A percentile compares a stretch with the other conserved stretches of the same genome.
phyloP scores from a whole-genome alignment of 2,888 invertebrate species.

The Pandemis heparana region DNA sequence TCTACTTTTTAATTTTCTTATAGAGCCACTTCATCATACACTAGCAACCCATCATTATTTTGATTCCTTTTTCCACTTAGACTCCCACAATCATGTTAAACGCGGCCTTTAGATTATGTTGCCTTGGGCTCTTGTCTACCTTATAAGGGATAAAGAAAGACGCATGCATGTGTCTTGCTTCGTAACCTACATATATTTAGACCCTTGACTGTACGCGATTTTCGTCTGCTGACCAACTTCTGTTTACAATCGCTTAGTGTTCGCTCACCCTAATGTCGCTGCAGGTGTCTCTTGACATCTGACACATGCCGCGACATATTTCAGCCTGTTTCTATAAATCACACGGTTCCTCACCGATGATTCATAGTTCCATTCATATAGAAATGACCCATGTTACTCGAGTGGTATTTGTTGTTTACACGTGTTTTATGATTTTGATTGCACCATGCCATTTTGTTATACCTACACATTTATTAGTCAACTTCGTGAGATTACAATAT shows the following conservation, averaged over 20 bases:
- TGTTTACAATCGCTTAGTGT: not conserved
- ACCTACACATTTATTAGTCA: not conserved
- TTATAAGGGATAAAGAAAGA: no score
- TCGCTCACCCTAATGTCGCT: not conserved
- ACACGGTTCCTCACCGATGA: slow-evolving; percentile 5
- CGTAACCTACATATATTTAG: no score
- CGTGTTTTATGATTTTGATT: not conserved
- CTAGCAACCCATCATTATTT: no score
- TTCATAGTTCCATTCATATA: slow-evolving; percentile 7
- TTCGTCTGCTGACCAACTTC: no score
- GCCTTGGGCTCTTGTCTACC: no score
- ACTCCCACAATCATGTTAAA: no score
- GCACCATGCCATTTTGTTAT: not conserved
- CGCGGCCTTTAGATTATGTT: no score
- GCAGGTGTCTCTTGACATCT: slow-evolving; percentile 34
- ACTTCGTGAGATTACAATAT: not conserved
- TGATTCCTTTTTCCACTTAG: no score
- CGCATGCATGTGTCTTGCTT: no score
- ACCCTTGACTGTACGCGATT: no score
- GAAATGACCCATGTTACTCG: not conserved
- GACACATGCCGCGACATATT: slow-evolving; percentile 30
- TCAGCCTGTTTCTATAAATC: slow-evolving; percentile 24
- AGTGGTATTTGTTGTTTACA: not conserved
- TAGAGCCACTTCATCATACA: no score
- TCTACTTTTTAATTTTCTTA: no score